Base-by-base conservation (phyloP, 1,140 invertebrate genomes). In the Caenorhabditis brenneri region DNA sequence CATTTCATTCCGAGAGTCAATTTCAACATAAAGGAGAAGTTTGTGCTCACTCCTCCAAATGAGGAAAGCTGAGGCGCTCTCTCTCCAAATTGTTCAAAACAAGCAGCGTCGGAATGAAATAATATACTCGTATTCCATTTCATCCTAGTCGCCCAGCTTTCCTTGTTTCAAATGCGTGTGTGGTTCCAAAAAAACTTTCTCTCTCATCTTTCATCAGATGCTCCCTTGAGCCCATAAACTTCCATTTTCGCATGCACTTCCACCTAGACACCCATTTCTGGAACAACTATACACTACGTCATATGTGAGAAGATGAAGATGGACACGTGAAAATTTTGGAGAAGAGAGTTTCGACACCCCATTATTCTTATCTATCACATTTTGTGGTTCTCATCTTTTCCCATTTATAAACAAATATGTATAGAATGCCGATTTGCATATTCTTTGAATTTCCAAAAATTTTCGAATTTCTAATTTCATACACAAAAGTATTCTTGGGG, bases 151-250 rank as follows among this genome's bases (percentile, higher is more conserved):
- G 58, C 65, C 65, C 29, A 74, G 65, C 65, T 74, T 74, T 39
- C 22, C 65, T 42, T 74, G 65, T 74, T 74, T 74, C 65, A 9
- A 74, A 74, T 74, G 65, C 65, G 65, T 74, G 65, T 46, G 65
- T 46, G 36, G 58, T 42, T 46, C 36, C 19, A 65, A 42, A 74
- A 74, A 74, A 39, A 42, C 36, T 74, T 24, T 74, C n/a, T 42
- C n/a, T n/a, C 65, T 74, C 65, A 42, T 74, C 65, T 74, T 74
- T 39, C 65, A 42, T 74, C 65, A 74, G 65, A 74, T 74, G 65
- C 33, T 74, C 65, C 65, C 65, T 74, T 46, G 65, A 74, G 65
- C 65, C 36, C 49, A 6, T 10, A 39, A 74, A 74, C 65, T 74
- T 74, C 36, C 65, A 10, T 74, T 65, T 74, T 65, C 58, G 16